Evolutionary conservation across 2,888 invertebrate species (phyloP).

Genomic region (Amphipyra berbera): DNA sequence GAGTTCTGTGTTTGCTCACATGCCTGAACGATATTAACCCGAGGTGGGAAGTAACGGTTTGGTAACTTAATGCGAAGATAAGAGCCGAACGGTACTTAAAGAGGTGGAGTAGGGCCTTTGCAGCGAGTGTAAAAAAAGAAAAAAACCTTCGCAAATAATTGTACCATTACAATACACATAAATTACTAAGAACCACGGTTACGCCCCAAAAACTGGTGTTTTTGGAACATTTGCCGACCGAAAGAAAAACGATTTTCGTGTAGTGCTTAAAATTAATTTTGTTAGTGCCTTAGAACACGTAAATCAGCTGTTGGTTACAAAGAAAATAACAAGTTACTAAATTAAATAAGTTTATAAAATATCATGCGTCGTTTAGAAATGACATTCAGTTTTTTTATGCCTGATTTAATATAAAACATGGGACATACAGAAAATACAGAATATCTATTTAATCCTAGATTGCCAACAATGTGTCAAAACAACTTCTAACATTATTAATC

Average conservation of each 20-base stretch:
- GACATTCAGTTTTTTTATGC: slow-evolving; percentile 30
- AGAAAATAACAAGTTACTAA: slow-evolving; percentile 18
- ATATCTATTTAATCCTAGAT: slow-evolving; percentile 41
- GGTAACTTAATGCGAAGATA: slow-evolving; percentile 73
- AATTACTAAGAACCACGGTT: slow-evolving; percentile 42
- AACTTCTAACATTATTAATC: slow-evolving; percentile 43
- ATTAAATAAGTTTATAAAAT: slow-evolving; percentile 32
- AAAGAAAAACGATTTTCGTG: slow-evolving; percentile 18
- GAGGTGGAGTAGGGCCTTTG: slow-evolving; percentile 53
- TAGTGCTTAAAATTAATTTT: slow-evolving; percentile 37
- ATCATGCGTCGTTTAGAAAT: slow-evolving; percentile 21
- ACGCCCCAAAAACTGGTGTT: slow-evolving; percentile 43
- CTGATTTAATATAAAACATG: slow-evolving; percentile 30
- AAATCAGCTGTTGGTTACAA: slow-evolving; percentile 24
- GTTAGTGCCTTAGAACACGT: slow-evolving; percentile 41
- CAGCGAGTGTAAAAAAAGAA: slow-evolving; percentile 51
- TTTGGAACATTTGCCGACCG: slow-evolving; percentile 20
- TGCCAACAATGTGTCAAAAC: slow-evolving; percentile 54
- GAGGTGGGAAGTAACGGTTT: slow-evolving; percentile 73
- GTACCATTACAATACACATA: slow-evolving; percentile 51
- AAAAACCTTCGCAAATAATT: slow-evolving; percentile 57
- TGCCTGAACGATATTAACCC: slow-evolving; percentile 62
- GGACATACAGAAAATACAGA: slow-evolving; percentile 28
- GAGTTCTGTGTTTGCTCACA: slow-evolving; percentile 59
- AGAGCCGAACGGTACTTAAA: slow-evolving; percentile 70